Conservation (phyloP, 1,140 invertebrate species). For the Pantala flavescens region DNA sequence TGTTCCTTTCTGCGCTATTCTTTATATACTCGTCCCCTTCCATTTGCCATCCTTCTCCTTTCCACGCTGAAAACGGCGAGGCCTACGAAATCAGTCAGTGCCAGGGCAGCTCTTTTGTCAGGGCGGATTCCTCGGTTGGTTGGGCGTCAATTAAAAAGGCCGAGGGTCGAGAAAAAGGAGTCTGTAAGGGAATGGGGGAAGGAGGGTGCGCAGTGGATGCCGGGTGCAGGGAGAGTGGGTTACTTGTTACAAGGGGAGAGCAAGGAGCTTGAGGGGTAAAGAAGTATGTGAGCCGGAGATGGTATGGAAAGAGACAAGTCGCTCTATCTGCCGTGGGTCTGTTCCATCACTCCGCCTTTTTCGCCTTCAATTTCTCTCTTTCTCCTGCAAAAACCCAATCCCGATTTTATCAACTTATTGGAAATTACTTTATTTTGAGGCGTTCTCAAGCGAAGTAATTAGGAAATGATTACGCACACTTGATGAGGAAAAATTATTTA, state of each 20-base stretch:
- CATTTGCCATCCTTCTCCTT: not conserved
- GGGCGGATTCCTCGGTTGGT: constrained; percentile 1
- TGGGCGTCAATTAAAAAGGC: constrained; percentile 4
- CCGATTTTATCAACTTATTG: too few species aligned
- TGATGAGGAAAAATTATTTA: too few species aligned
- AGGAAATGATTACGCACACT: too few species aligned
- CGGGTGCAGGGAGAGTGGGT: not conserved
- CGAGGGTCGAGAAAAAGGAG: not conserved
- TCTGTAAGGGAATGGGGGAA: not conserved
- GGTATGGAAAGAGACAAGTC: constrained; percentile 4
- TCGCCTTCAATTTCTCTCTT: too few species aligned
- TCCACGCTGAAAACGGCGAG: constrained; percentile 2
- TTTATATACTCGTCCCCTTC: not conserved
- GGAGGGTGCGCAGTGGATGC: not conserved
- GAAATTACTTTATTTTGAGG: too few species aligned
- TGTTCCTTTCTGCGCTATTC: not conserved
- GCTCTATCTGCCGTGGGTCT: not conserved
- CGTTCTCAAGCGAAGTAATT: too few species aligned
- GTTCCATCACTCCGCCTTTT: not conserved
- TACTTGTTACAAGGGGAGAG: not conserved
- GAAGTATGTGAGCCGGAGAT: not conserved
- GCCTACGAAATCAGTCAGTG: not conserved
- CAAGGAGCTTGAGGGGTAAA: not conserved
- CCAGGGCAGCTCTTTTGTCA: not conserved
- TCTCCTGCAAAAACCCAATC: too few species aligned